phyloP scores from a whole-genome alignment of 2,113 vertebrate species.

The Raja brachyura region DNA sequence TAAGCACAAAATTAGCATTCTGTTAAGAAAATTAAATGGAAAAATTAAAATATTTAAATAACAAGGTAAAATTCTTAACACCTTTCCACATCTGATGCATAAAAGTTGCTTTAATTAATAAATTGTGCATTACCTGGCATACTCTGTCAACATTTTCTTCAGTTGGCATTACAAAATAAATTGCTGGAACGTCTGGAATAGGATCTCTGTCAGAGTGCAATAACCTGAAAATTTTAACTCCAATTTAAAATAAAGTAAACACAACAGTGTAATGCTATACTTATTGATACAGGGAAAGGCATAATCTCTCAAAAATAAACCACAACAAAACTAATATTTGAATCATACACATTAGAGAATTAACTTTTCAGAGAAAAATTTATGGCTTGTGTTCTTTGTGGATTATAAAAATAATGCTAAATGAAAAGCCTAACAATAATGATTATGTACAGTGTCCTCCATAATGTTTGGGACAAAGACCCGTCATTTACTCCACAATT shows the following conservation, averaged over 20 bases:
- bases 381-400: neutral
- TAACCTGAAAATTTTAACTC: constrained; percentile 56
- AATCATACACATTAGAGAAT: neutral
- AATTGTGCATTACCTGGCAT: constrained; percentile 74
- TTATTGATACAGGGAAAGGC: neutral
- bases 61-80: neutral
- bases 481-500: too few relatives aligned
- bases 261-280: neutral
- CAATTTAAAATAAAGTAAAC: constrained; percentile 41
- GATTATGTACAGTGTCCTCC: neutral
- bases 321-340: neutral
- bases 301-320: neutral
- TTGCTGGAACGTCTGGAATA: constrained; percentile 91
- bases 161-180: constrained; percentile 96
- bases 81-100: neutral
- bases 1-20: neutral
- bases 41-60: neutral
- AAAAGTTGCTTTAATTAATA: neutral
- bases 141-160: constrained; percentile 96
- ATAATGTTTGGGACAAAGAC: too few relatives aligned
- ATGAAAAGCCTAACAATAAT: too few relatives aligned
- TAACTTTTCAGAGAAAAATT: neutral
- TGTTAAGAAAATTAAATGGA: neutral
- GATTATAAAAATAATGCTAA: neutral
- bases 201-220: constrained; percentile 92